Evolutionary conservation across 2,113 vertebrate genomes (phyloP).

Genomic region (Petaurus breviceps): DNA sequence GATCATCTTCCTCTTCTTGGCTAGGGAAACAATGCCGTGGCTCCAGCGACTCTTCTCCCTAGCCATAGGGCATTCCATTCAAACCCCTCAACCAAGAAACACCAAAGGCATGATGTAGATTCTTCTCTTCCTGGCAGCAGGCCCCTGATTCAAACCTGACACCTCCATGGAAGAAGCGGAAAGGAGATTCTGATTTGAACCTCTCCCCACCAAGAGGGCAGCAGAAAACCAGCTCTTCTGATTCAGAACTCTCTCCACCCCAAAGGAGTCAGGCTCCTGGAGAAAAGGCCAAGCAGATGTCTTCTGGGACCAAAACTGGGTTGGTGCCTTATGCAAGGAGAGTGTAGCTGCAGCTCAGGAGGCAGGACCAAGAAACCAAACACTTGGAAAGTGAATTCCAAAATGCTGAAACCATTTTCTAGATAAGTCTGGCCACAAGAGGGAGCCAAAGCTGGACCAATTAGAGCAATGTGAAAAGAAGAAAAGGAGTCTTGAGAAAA

Average conservation of each 20-base stretch:
- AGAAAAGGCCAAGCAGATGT: slow-evolving; percentile 69
- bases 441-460: slow-evolving; percentile 86
- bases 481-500: slow-evolving; percentile 84
- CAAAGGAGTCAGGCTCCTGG: not conserved
- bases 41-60: slow-evolving; percentile 69
- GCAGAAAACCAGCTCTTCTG: slow-evolving; percentile 61
- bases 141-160: slow-evolving; percentile 43
- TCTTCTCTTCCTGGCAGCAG: not conserved
- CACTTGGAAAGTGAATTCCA: slow-evolving; percentile 88
- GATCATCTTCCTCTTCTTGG: not conserved
- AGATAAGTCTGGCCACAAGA: slow-evolving; percentile 88
- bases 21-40: not conserved
- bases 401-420: slow-evolving; percentile 86
- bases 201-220: slow-evolving; percentile 73
- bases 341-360: slow-evolving; percentile 86
- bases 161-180: not conserved
- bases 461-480: slow-evolving; percentile 78
- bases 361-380: slow-evolving; percentile 81
- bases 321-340: slow-evolving; percentile 87
- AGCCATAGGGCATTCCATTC: slow-evolving; percentile 20
- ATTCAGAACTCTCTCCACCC: slow-evolving; percentile 63
- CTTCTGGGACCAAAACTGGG: slow-evolving; percentile 85
- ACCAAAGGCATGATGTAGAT: not conserved
- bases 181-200: slow-evolving; percentile 59
- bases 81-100: not conserved